Base-by-base conservation (phyloP, 2,888 invertebrate genomes). In the Cheilosia soror region DNA sequence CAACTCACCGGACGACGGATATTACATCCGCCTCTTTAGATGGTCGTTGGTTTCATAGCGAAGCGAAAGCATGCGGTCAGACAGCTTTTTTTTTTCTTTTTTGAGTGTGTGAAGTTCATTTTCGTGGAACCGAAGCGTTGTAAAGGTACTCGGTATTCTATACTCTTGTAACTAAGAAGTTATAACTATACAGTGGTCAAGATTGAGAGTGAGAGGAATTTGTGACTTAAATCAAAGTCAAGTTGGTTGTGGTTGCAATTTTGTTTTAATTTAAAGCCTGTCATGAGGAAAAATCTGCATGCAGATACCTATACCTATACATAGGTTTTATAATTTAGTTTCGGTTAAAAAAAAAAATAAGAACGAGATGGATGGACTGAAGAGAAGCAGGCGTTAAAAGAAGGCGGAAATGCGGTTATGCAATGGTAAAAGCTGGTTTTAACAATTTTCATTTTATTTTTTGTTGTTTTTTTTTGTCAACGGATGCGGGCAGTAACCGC, bases 1-100 rank as follows among this genome's bases (percentile, higher is more conserved):
- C 58, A 79, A 65, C 63, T 69, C 72, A 84, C 83, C 83, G 83
- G 83, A 83, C 78, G 78, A 78, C 77, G 79, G 79, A 84, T 84
- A 84, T 84, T 84, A 84, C 79, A 84, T 84, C 83, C 83, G 83
- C 83, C 58, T 84, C 63, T 71, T 84, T 51, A 27, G 71, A 60
- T 53, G 49, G 79, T 58, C 57, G 81, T 81, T 76, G 68, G 73
- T 63, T 83, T 79, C 63, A 13, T 29, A 78, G 63, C 71, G 78
- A 78, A 78, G 63, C 78, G 78, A 78, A 78, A 71, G 78, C 63
- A 78, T 78, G 78, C 78, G 78, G 78, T 78, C 40, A 63, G 71
- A 71, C 78, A 47, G 11, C 78, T 78, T 78, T 62, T 78, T 69
- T 63, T 53, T 20, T 13, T 27, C 15, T 60, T 51, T 40, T 53